Evolutionary conservation across 1,140 invertebrate genomes (phyloP).

Genomic region (Propsilocerus akamusi): DNA sequence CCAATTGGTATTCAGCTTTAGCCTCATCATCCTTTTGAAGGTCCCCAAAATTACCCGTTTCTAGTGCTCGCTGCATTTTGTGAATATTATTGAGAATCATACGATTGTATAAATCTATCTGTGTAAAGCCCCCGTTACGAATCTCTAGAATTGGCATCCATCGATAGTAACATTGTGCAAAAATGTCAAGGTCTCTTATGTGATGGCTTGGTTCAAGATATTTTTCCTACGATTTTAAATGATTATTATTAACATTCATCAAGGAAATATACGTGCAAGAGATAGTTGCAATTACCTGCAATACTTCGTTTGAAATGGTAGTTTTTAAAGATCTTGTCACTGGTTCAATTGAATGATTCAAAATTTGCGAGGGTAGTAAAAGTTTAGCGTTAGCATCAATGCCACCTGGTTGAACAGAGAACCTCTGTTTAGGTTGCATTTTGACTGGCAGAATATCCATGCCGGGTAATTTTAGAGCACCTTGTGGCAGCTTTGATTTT

Average conservation of each 20-base stretch:
- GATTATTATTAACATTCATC: slow-evolving; percentile 5
- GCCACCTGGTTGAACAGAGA: neutral
- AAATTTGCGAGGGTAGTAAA: neutral
- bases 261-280: neutral
- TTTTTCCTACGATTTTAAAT: slow-evolving; percentile 10
- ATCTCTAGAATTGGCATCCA: slow-evolving; percentile 73
- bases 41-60: slow-evolving; percentile 18
- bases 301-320: neutral
- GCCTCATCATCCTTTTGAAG: slow-evolving; percentile 17
- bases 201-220: slow-evolving; percentile 29
- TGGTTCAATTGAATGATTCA: neutral
- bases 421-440: neutral
- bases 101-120: slow-evolving; percentile 38
- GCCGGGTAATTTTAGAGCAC: slow-evolving; percentile 16
- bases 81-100: slow-evolving; percentile 34
- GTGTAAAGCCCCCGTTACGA: slow-evolving; percentile 48
- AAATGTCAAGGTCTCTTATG: slow-evolving; percentile 49
- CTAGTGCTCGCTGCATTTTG: slow-evolving; percentile 25
- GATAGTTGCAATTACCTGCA: neutral
- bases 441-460: slow-evolving; percentile 6
- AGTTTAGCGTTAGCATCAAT: neutral
- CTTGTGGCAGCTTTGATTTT: slow-evolving; percentile 9
- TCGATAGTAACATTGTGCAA: slow-evolving; percentile 75
- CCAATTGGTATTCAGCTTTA: slow-evolving; percentile 9
- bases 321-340: neutral